A percentile compares a stretch with the other conserved stretches of the same genome.
Conservation (phyloP, 2,888 invertebrate genomes). For the Spilarctia lutea region DNA sequence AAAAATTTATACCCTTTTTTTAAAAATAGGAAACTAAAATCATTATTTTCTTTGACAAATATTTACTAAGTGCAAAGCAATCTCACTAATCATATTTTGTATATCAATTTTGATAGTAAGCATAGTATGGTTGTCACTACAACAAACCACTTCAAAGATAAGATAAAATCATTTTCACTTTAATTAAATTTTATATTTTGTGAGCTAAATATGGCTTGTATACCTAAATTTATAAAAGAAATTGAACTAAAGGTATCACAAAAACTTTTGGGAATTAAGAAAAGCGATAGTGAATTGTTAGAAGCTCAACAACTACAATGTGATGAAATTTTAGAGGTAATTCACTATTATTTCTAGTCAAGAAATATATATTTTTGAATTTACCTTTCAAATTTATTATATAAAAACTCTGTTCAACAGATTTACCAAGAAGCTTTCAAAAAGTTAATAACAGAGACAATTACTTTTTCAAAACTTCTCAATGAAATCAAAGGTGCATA, state of each 20-base stretch:
- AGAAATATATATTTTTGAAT: not conserved
- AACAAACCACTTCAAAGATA: conserved; percentile 57
- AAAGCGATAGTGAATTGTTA: conserved; percentile 62
- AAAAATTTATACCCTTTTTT: not conserved
- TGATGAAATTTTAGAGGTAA: conserved; percentile 72
- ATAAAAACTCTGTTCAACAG: conserved; percentile 54
- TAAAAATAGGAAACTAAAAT: not conserved
- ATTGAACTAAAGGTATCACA: conserved; percentile 61
- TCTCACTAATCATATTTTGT: not conserved
- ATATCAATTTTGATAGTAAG: not conserved
- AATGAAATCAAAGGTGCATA: conserved; percentile 74
- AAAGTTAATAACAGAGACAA: conserved; percentile 65
- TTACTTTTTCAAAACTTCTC: conserved; percentile 73
- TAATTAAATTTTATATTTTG: not conserved
- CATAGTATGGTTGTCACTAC: conserved; percentile 70
- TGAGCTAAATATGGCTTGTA: conserved; percentile 36
- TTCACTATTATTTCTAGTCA: not conserved
- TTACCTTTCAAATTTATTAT: not conserved
- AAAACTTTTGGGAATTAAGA: conserved; percentile 65
- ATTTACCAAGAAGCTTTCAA: conserved; percentile 74
- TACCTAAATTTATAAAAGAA: conserved; percentile 71
- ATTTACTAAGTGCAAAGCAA: not conserved
- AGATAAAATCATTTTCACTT: not conserved
- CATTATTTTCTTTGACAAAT: not conserved
- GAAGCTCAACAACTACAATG: conserved; percentile 67